Conservation (phyloP, 2,888 invertebrate genomes). For the Hesperia comma region DNA sequence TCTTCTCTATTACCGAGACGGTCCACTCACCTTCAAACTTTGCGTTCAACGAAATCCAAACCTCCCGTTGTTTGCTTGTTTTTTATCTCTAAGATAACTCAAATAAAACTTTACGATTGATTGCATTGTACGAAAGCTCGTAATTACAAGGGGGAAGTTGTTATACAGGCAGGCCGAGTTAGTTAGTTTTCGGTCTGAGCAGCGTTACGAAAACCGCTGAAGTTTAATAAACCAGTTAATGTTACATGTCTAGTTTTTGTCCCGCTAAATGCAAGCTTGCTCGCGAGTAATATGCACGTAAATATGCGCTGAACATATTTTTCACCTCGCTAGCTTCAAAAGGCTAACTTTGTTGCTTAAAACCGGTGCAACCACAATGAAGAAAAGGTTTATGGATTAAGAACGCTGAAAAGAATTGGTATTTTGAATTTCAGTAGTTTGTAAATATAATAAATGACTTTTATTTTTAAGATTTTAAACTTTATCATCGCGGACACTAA, state of each 20-base stretch:
- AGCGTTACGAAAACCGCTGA: conserved; percentile 55
- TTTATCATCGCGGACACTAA: too few relatives aligned
- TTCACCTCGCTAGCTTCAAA: too few relatives aligned
- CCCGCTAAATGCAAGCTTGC: conserved; percentile 1
- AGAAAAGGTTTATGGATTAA: neutral
- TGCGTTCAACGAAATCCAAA: conserved; percentile 69
- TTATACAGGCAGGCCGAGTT: conserved; percentile 60
- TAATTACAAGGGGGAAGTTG: conserved; percentile 61
- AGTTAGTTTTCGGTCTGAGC: conserved; percentile 58
- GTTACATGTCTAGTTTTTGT: conserved; percentile 39
- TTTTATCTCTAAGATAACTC: conserved; percentile 76
- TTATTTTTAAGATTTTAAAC: too few relatives aligned
- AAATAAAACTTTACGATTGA: conserved; percentile 83
- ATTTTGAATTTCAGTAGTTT: too few relatives aligned
- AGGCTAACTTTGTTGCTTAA: neutral
- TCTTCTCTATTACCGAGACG: conserved; percentile 82
- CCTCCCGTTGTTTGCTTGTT: conserved; percentile 73
- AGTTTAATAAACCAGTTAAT: conserved; percentile 58
- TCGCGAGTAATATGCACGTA: conserved; percentile 2
- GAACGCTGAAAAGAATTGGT: too few relatives aligned
- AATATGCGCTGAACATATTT: neutral
- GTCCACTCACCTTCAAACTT: conserved; percentile 80
- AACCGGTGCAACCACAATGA: neutral
- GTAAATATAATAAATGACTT: too few relatives aligned
- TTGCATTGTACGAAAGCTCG: conserved; percentile 71